These are phyloP conservation scores for Muschampia plurimacula DNA, from an alignment of 2,888 invertebrate genomes.

Conservation along the genomic window DNA sequence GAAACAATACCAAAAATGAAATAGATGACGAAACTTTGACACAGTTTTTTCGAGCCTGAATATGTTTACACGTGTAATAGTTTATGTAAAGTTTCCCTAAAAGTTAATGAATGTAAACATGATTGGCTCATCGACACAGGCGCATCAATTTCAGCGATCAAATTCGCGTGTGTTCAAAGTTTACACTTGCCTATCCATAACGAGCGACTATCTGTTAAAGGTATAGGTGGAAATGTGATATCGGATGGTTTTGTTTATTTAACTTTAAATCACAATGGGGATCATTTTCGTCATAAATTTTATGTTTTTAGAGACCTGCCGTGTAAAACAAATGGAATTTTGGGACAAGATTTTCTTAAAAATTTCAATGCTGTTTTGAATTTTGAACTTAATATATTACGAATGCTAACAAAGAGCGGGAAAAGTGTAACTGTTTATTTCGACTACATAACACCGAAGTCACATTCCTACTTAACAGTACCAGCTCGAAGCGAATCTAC, in stretches of 20 bases:
- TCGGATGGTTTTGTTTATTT: conserved; percentile 20
- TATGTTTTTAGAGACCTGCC: conserved; percentile 20
- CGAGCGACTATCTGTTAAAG: background rate
- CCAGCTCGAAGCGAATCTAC: conserved; percentile 43
- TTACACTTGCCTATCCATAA: conserved; percentile 7
- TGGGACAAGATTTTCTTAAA: conserved; percentile 45
- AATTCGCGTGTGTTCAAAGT: conserved; percentile 1
- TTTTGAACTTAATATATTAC: conserved; percentile 20
- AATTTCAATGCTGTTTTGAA: conserved; percentile 30
- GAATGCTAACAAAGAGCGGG: background rate
- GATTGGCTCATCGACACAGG: conserved; percentile 14
- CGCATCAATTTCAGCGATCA: conserved; percentile 19
- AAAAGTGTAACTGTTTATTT: no score
- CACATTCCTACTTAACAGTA: conserved; percentile 13
- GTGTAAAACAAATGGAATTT: conserved; percentile 36
- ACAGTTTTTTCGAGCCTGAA: conserved; percentile 15
- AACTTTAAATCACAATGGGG: conserved; percentile 9
- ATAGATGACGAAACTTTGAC: conserved; percentile 3
- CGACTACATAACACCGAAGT: no score
- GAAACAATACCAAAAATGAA: background rate
- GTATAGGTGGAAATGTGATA: conserved; percentile 15
- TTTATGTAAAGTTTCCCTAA: conserved; percentile 13
- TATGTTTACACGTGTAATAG: conserved; percentile 6
- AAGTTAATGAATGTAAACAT: conserved; percentile 2
- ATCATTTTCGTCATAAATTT: conserved; percentile 21